Base-by-base conservation (phyloP, 2,113 vertebrate species). In the Amphilophus citrinellus region DNA sequence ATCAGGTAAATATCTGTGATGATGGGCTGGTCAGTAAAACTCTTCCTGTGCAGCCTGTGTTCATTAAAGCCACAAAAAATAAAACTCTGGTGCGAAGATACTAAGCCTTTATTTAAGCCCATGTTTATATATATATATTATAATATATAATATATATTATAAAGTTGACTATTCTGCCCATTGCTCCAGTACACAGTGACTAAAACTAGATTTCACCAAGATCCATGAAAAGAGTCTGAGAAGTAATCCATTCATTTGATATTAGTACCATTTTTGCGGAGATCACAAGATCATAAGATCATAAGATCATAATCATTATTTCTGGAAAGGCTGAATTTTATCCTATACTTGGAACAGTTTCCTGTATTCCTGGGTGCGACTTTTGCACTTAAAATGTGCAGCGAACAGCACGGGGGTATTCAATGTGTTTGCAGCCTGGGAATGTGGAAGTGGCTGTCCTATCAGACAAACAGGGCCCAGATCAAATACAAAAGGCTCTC, bases 391-490 rank as follows among this genome's bases (percentile, higher is more conserved):
- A 14, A 53, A 22, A 1, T 17, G 39, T 7, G 10, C 17, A 37
- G 7, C 17, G n/a, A 39, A 35, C 3, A 59, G 14, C 32, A 8
- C 61, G 15, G 24, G 78, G 61, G 47, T 30, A 59, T 80, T 44
- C 24, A 57, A 22, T 59, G 20, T 63, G 9, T 20, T 57, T 71
- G 44, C 61, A 73, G 83, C 68, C 82, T 73, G 73, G 63, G 73
- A 60, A 68, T 83, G 56, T 85, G 61, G 76, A 85, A 78, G 58
- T 76, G 50, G 17, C 35, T 1, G 1, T 58, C 17, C 10, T 20
- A 20, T 73, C 11, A 63, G 50, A 80, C 30, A 57, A 77, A 88
- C 80, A 79, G 75, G 76, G 87, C 66, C 71, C 35, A 18, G 53
- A 17, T 10, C 9, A 5, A 61, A 82, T 15, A 80, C 68, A 80